phyloP scores from a whole-genome alignment of 2,888 invertebrate species.

The Nomada flava region DNA sequence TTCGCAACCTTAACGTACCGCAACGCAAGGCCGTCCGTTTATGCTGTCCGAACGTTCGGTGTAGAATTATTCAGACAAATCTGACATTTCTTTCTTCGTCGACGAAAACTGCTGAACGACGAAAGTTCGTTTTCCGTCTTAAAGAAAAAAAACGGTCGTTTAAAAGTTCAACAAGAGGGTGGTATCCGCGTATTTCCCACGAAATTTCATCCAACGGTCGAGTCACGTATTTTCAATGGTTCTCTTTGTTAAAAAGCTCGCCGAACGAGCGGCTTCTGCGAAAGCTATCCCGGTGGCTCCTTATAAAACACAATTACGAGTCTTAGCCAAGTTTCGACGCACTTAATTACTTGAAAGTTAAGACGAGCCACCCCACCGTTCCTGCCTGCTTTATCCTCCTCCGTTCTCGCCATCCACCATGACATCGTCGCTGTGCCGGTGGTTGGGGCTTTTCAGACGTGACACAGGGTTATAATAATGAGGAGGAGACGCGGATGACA shows the following conservation, averaged over 20 bases:
- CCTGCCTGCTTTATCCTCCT: conserved; percentile 24
- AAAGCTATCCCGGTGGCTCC: conserved; percentile 59
- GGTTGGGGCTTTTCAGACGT: conserved; percentile 50
- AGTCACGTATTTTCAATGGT: conserved; percentile 41
- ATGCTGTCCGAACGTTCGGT: neutral
- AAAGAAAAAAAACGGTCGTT: conserved; percentile 15
- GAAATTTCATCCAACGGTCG: conserved; percentile 21
- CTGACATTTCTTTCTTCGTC: no score
- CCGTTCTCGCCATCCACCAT: conserved; percentile 40
- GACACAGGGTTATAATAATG: conserved; percentile 54
- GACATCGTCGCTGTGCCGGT: conserved; percentile 51
- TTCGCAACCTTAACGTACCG: conserved; percentile 52
- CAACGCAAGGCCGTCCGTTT: conserved; percentile 46
- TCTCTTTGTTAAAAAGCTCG: conserved; percentile 45
- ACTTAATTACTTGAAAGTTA: conserved; percentile 80
- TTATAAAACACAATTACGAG: conserved; percentile 80
- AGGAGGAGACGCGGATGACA: conserved; percentile 49
- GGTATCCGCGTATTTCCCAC: neutral
- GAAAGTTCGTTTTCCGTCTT: neutral
- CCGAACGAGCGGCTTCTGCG: conserved; percentile 49
- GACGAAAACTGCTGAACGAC: neutral
- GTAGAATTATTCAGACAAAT: conserved; percentile 2
- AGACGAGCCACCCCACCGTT: conserved; percentile 34
- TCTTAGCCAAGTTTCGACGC: conserved; percentile 78
- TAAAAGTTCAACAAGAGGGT: conserved; percentile 7